A percentile compares a stretch with the other conserved stretches of the same genome.
Evolutionary conservation across 2,797 vertebrate species (phyloP).

Genomic region (Poecilia gillii): DNA sequence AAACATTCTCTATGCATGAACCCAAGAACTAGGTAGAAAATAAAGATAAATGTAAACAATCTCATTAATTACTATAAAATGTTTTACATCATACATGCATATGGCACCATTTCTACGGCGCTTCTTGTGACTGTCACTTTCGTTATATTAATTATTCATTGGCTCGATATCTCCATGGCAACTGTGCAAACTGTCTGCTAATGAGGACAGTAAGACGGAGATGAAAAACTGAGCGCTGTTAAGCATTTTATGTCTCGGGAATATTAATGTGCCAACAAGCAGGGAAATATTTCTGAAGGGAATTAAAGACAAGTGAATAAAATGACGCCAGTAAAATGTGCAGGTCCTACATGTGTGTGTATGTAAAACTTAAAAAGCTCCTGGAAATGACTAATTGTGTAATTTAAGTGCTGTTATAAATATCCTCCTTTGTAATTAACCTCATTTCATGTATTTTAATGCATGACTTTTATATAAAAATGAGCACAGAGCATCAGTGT

Average conservation of each 20-base stretch:
- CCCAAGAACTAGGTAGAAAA: background rate
- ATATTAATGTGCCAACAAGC: background rate
- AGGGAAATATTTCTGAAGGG: background rate
- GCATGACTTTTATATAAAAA: background rate
- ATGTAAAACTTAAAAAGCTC: background rate
- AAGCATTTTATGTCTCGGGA: background rate
- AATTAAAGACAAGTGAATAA: background rate
- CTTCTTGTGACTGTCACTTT: background rate
- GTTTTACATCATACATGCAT: background rate
- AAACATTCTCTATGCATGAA: background rate
- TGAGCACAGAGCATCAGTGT: background rate
- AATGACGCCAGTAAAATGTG: background rate
- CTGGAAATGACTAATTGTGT: background rate
- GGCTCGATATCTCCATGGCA: background rate
- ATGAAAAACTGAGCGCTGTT: background rate
- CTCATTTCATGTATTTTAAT: background rate
- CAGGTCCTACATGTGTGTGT: background rate
- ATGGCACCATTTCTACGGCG: background rate
- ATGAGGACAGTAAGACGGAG: background rate
- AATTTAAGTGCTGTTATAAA: background rate
- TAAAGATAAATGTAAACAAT: background rate
- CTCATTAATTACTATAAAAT: background rate
- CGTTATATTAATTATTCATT: background rate
- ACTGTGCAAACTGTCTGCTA: background rate
- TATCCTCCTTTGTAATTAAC: background rate